Conservation (phyloP, 2,797 vertebrate genomes). For the Halcyon badia region DNA sequence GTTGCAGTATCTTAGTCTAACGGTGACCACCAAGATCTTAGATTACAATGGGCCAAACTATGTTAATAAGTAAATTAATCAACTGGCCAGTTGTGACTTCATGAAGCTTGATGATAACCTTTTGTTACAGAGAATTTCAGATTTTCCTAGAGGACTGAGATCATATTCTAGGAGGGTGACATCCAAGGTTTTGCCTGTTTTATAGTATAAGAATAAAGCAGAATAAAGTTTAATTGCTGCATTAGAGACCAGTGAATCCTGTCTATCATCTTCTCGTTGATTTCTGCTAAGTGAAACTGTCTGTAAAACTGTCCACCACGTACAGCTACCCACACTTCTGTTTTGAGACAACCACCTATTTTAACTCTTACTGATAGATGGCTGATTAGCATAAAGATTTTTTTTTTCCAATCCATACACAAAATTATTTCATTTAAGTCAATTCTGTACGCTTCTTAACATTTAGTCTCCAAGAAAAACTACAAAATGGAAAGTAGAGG, state of each 20-base stretch:
- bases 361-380: neutral
- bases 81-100: neutral
- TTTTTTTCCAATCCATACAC: neutral
- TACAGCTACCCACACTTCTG: neutral
- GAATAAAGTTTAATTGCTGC: neutral
- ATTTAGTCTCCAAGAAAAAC: neutral
- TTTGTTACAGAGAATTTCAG: neutral
- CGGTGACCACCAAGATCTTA: neutral
- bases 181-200: neutral
- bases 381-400: neutral
- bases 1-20: neutral
- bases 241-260: neutral
- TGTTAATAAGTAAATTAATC: neutral
- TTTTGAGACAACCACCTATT: neutral
- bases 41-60: neutral
- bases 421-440: neutral
- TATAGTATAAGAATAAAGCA: neutral
- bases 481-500: neutral
- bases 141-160: neutral
- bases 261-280: neutral
- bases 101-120: neutral
- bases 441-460: neutral
- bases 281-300: neutral
- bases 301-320: neutral
- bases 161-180: neutral